Conservation (phyloP, 2,113 vertebrate genomes). For the Megaceryle torquata region DNA sequence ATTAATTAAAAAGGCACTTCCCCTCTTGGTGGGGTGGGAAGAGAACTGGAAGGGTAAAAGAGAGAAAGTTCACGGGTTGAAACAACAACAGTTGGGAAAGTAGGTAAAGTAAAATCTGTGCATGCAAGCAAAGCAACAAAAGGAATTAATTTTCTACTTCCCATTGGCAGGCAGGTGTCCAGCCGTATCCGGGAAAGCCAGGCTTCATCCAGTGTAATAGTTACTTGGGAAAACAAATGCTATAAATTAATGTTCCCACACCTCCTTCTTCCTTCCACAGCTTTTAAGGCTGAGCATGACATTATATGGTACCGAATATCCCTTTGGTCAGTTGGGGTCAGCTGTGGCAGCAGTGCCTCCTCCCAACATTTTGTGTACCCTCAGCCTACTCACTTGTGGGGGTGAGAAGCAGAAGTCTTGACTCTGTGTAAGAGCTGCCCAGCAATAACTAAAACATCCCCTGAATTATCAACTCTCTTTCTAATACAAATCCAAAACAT, state of each 20-base stretch:
- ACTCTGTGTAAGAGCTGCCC: neutral
- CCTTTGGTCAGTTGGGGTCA: no score
- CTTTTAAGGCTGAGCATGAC: neutral
- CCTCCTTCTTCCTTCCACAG: neutral
- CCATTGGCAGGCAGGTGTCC: no score
- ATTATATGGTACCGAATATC: neutral
- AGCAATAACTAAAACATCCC: neutral
- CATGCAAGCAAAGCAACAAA: neutral
- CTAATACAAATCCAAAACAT: neutral
- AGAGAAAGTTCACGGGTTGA: neutral
- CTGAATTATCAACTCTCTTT: neutral
- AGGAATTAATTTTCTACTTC: neutral
- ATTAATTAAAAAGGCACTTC: neutral
- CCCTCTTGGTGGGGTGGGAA: neutral
- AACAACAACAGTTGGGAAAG: neutral
- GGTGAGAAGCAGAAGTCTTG: neutral
- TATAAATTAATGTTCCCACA: neutral
- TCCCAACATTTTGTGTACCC: neutral
- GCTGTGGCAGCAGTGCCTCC: neutral
- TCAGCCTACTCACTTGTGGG: neutral
- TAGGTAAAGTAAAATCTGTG: neutral
- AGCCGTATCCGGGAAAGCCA: neutral
- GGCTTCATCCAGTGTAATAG: accelerated
- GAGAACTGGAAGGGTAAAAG: neutral
- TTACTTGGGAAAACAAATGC: neutral